phyloP scores from a whole-genome alignment of 1,140 invertebrate species.

The Zaprionus lachaisei region DNA sequence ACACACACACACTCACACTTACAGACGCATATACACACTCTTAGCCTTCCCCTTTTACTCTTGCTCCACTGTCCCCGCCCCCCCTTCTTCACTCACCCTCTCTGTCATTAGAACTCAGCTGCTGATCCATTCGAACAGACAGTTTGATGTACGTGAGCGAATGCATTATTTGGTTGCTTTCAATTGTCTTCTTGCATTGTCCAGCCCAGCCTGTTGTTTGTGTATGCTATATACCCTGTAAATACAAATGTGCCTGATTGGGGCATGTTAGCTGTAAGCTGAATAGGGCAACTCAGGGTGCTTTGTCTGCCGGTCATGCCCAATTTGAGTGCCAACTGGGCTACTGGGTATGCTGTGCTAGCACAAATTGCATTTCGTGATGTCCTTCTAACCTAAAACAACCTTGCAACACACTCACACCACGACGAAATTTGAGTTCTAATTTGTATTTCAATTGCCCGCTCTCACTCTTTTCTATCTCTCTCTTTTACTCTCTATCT shows the following conservation, averaged over 20 bases:
- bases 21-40: constrained; percentile 1
- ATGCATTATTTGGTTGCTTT: constrained; percentile 17
- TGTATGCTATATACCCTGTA: constrained; percentile 8
- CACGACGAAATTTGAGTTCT: neutral
- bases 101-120: neutral
- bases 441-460: constrained; percentile 14
- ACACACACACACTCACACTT: neutral
- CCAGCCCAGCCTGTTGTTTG: neutral
- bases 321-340: neutral
- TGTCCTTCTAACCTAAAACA: constrained; percentile 14
- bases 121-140: constrained; percentile 13
- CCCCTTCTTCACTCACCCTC: neutral
- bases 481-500: neutral
- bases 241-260: neutral
- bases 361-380: neutral
- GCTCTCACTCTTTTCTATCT: neutral
- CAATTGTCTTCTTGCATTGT: constrained; percentile 8
- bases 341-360: neutral
- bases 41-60: neutral
- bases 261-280: neutral
- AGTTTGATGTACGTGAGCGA: constrained; percentile 14
- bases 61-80: neutral
- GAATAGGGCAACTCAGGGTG: neutral
- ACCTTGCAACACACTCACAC: neutral
- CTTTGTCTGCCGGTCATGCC: neutral